Conservation (phyloP, 1,140 invertebrate genomes). For the Thalassaphorura encarpata region DNA sequence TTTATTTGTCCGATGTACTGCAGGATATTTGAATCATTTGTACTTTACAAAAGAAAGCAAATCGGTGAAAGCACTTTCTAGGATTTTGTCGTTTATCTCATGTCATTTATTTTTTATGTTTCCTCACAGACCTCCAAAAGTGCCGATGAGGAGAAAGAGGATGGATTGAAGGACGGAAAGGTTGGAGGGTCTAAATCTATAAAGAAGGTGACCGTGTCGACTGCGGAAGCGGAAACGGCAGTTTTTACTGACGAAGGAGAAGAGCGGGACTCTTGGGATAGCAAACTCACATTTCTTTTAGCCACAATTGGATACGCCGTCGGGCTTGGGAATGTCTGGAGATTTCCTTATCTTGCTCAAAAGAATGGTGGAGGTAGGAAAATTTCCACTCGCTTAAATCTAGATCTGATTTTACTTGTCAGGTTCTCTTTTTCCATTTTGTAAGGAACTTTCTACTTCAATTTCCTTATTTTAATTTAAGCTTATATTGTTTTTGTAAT, state of each 20-base stretch:
- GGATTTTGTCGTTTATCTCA: no score
- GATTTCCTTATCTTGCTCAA: slow-evolving; percentile 81
- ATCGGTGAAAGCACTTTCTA: no score
- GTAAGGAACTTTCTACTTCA: not conserved
- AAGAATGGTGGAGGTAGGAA: slow-evolving; percentile 71
- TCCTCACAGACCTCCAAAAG: not conserved
- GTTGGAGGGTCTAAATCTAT: not conserved
- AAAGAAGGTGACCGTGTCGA: not conserved
- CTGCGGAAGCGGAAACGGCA: no score
- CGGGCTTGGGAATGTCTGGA: slow-evolving; percentile 88
- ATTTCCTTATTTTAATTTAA: no score
- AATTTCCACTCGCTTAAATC: not conserved
- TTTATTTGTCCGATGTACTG: no score
- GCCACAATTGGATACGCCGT: slow-evolving; percentile 89
- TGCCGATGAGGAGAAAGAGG: slow-evolving; percentile 1
- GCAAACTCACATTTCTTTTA: slow-evolving; percentile 78
- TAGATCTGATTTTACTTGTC: no score
- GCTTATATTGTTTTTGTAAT: no score
- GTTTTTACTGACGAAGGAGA: slow-evolving; percentile 54
- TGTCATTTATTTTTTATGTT: no score
- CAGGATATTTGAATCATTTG: no score
- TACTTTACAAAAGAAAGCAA: no score
- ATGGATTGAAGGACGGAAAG: slow-evolving; percentile 5
- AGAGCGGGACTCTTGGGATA: slow-evolving; percentile 78
- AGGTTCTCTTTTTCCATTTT: not conserved